Conservation (phyloP, 1,140 invertebrate genomes). For the Bursaphelenchus mucronatus region DNA sequence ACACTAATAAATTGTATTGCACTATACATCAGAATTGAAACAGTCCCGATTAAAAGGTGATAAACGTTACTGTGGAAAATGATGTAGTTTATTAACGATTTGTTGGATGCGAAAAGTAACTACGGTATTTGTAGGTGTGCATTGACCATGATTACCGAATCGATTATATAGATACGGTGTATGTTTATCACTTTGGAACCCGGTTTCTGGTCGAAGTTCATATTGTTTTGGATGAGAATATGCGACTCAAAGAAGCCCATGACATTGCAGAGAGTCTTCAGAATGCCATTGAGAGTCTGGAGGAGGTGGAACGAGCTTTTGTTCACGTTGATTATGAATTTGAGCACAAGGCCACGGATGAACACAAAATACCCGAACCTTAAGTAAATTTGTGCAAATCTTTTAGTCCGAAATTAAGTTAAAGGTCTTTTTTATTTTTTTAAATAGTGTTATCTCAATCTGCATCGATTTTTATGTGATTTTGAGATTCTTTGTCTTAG, state of each 20-base stretch:
- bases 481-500: too few relatives aligned
- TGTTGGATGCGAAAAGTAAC: too few relatives aligned
- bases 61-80: too few relatives aligned
- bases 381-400: too few relatives aligned
- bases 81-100: too few relatives aligned
- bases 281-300: constrained; percentile 62
- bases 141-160: constrained; percentile 62
- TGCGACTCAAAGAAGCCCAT: constrained; percentile 62
- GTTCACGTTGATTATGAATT: constrained; percentile 65
- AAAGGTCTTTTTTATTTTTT: too few relatives aligned
- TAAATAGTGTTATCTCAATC: too few relatives aligned
- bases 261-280: constrained; percentile 63
- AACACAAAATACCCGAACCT: constrained; percentile 28
- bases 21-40: too few relatives aligned
- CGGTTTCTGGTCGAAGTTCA: constrained; percentile 58
- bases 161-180: constrained; percentile 63
- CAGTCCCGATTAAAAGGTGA: too few relatives aligned
- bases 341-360: constrained; percentile 44
- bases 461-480: too few relatives aligned
- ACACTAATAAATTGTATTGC: too few relatives aligned
- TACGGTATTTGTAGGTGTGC: constrained; percentile 42
- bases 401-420: too few relatives aligned
- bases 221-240: constrained; percentile 58
- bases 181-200: constrained; percentile 64
- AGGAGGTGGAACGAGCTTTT: constrained; percentile 64